A percentile compares a stretch with the other conserved stretches of the same genome.
Conservation (phyloP, 2,888 invertebrate genomes). For the Rambutsinella grinnellia region DNA sequence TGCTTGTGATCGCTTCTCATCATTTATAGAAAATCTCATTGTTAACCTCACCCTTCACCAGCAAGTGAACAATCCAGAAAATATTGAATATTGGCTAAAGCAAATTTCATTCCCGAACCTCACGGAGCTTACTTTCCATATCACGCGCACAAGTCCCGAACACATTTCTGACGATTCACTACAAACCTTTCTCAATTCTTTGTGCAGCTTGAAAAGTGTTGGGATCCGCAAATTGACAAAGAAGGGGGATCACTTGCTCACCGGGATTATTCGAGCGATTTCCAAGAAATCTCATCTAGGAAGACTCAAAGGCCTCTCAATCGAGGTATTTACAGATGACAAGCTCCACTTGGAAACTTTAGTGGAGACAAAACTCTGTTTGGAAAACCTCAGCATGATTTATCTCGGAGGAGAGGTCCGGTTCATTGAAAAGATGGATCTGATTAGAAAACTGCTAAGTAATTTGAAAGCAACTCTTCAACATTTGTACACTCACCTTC, state of each 20-base stretch:
- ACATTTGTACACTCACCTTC: slow-evolving; percentile 37
- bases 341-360: slow-evolving; percentile 18
- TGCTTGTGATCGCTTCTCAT: slow-evolving; percentile 14
- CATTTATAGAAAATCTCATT: slow-evolving; percentile 32
- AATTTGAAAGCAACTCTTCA: slow-evolving; percentile 7
- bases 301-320: background rate
- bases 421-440: slow-evolving; percentile 33
- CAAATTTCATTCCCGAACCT: slow-evolving; percentile 21
- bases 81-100: slow-evolving; percentile 32
- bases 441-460: slow-evolving; percentile 16
- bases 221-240: slow-evolving; percentile 32
- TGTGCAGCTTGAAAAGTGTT: slow-evolving; percentile 18
- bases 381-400: slow-evolving; percentile 29
- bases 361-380: slow-evolving; percentile 1
- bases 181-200: slow-evolving; percentile 4
- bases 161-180: slow-evolving; percentile 13
- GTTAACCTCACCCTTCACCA: slow-evolving; percentile 36
- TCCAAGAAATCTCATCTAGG: slow-evolving; percentile 9
- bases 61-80: slow-evolving; percentile 1
- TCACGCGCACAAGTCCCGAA: slow-evolving; percentile 34
- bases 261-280: slow-evolving; percentile 16
- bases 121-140: slow-evolving; percentile 29
- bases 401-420: slow-evolving; percentile 40
- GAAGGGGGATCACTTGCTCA: slow-evolving; percentile 29
- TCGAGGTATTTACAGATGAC: slow-evolving; percentile 40